Base-by-base conservation (phyloP, 2,113 vertebrate genomes). In the Barnardius zonarius region DNA sequence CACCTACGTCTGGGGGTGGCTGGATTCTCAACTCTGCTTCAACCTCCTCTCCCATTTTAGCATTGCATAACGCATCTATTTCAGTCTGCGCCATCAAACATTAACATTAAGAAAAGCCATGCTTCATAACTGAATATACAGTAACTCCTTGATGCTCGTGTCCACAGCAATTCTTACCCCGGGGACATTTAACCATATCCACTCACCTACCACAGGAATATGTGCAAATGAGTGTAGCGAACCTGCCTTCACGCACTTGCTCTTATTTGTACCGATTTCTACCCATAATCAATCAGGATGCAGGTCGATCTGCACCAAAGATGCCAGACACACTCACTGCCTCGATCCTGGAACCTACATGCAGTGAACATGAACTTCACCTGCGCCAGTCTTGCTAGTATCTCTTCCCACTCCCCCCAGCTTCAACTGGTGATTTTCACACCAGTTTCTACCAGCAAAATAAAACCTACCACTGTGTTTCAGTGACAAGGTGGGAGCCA, bases 41-140 rank as follows among this genome's bases (percentile, higher is more conserved):
- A 94, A 90, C 67, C 35, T 85, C 84, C 80, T 84, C 80, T 90
- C 93, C 73, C 78, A 61, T 75, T 95, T 96, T 33, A 67, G 52
- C 57, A 30, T 95, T 96, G 93, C 39, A 73, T 96, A 96, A 97
- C 10, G 1, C 64, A 79, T 62, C 93, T 96, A 95, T 96, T 97
- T 96, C 81, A 59, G 83, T 92, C 88, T 46, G 69, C 73, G 70
- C 83, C 83, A 92, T 89, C 92, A 82, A 95, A 91, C 62, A 67
- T 31, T 7, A 82, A 93, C 92, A 95, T 85, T 46, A 87, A 76
- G 83, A 82, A 84, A 86, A 90, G 73, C 31, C 57, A 64, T 0
- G 0, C 70, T 93, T 88, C 41, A 7, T 30, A 85, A 77, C 54
- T 89, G 88, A 82, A 75, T 75, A 89, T 48, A 68, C 95, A 92